Evolutionary conservation across 2,113 vertebrate genomes (phyloP).

Genomic region (Polypterus bichir): DNA sequence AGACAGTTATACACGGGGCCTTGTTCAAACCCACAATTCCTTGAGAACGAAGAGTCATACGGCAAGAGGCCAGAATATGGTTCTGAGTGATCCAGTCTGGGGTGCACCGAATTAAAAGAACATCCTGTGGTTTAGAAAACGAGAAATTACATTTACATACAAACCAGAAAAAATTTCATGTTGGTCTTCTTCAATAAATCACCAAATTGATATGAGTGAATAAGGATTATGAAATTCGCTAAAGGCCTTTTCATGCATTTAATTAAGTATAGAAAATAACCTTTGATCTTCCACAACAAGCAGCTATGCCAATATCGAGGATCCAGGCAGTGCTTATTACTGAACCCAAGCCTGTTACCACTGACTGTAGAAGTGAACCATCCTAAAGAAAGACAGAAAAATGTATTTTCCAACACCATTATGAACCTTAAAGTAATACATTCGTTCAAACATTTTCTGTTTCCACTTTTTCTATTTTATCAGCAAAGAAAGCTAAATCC

Average conservation of each 20-base stretch:
- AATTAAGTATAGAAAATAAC: conserved; percentile 23
- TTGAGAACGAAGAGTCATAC: conserved; percentile 51
- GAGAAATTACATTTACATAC: neutral
- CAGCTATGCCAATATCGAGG: conserved; percentile 49
- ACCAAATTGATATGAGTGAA: too few relatives aligned
- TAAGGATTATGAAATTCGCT: too few relatives aligned
- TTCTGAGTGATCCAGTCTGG: conserved; percentile 58
- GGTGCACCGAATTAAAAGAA: conserved; percentile 53
- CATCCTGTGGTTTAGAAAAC: conserved; percentile 35
- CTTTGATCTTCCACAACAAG: conserved; percentile 60
- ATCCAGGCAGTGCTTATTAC: conserved; percentile 55
- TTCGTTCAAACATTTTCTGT: too few relatives aligned
- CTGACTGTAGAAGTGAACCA: conserved; percentile 57
- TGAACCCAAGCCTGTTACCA: conserved; percentile 53
- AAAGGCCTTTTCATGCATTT: too few relatives aligned
- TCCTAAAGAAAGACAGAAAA: conserved; percentile 32
- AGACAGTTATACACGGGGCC: conserved; percentile 55
- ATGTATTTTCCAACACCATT: too few relatives aligned
- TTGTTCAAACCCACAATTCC: conserved; percentile 53
- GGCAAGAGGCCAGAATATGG: conserved; percentile 53
- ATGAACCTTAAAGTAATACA: too few relatives aligned
- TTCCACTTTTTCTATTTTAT: too few relatives aligned
- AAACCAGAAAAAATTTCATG: too few relatives aligned
- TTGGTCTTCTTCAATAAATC: too few relatives aligned
- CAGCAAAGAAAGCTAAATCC: too few relatives aligned